Conservation (phyloP, 2,113 vertebrate species). For the Paracanthobrama guichenoti region DNA sequence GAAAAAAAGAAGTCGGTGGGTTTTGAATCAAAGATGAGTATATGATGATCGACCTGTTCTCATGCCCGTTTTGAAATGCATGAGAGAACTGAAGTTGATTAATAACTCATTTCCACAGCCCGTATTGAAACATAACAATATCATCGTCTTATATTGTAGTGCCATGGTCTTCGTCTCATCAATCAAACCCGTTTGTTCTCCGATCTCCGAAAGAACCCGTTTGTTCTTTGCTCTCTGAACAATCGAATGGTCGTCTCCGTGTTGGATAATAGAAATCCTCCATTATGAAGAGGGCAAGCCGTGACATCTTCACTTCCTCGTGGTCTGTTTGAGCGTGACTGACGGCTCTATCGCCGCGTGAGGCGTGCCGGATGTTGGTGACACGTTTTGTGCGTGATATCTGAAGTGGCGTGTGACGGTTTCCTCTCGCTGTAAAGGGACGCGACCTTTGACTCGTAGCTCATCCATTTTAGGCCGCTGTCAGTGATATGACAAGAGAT, state of each 20-base stretch:
- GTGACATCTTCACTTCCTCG: slow-evolving; percentile 72
- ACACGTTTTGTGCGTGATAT: slow-evolving; percentile 66
- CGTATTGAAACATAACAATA: slow-evolving; percentile 26
- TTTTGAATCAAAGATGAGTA: neutral
- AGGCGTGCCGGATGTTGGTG: slow-evolving; percentile 52
- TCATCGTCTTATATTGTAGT: neutral
- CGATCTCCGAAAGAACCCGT: neutral
- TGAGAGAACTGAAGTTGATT: neutral
- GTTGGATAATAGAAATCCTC: slow-evolving; percentile 56
- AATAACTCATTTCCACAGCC: neutral
- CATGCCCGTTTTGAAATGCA: too few species aligned
- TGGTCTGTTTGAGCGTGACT: slow-evolving; percentile 36
- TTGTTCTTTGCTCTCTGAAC: slow-evolving; percentile 38
- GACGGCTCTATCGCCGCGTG: slow-evolving; percentile 46
- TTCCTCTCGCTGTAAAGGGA: slow-evolving; percentile 72
- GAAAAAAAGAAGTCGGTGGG: too few species aligned
- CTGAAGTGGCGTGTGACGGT: slow-evolving; percentile 60
- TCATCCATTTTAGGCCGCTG: slow-evolving; percentile 71
- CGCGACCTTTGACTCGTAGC: slow-evolving; percentile 65
- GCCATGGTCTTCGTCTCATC: slow-evolving; percentile 3
- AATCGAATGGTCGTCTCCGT: slow-evolving; percentile 59
- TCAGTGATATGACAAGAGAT: slow-evolving; percentile 63
- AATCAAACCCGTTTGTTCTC: slow-evolving; percentile 27
- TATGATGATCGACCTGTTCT: neutral
- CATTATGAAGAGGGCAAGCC: slow-evolving; percentile 58